These are phyloP conservation scores for Scaptomyza graminum DNA, from an alignment of 1,140 invertebrate species.

Conservation along the genomic window DNA sequence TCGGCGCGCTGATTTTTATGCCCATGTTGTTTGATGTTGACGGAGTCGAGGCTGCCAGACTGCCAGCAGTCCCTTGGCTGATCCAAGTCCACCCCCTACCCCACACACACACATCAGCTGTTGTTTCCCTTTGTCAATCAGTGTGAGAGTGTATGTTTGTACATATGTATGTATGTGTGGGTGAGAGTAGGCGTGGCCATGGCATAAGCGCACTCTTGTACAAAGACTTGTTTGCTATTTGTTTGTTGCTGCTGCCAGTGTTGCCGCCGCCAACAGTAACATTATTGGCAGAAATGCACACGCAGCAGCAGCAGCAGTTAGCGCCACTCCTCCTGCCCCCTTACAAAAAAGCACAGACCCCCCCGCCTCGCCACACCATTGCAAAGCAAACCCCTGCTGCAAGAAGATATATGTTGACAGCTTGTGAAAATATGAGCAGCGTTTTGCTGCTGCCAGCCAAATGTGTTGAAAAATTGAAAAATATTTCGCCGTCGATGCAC, in stretches of 20 bases:
- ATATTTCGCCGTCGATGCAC: constrained; percentile 78
- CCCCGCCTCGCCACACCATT: not conserved
- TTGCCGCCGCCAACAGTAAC: constrained; percentile 48
- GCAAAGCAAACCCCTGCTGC: not conserved
- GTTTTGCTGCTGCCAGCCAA: constrained; percentile 79
- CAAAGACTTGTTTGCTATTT: constrained; percentile 68
- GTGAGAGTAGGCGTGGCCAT: constrained; percentile 47
- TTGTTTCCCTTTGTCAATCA: constrained; percentile 71
- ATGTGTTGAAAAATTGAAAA: constrained; percentile 82
- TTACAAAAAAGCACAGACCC: not conserved
- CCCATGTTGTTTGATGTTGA: constrained; percentile 73
- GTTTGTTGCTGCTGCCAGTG: constrained; percentile 22
- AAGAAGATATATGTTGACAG: constrained; percentile 78
- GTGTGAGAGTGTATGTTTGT: constrained; percentile 17
- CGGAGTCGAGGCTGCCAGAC: constrained; percentile 13
- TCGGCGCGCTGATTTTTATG: constrained; percentile 69
- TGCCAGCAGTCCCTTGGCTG: constrained; percentile 35
- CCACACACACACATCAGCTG: not conserved
- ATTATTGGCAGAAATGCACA: constrained; percentile 75
- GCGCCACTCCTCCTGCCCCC: too few relatives aligned
- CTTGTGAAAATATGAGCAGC: constrained; percentile 78
- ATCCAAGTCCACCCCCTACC: not conserved
- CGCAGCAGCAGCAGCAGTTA: constrained; percentile 43
- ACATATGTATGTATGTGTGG: not conserved
- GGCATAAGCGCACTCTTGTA: constrained; percentile 49